These are phyloP conservation scores for Neodiprion lecontei DNA, from an alignment of 1,140 invertebrate genomes.

Conservation along the genomic window DNA sequence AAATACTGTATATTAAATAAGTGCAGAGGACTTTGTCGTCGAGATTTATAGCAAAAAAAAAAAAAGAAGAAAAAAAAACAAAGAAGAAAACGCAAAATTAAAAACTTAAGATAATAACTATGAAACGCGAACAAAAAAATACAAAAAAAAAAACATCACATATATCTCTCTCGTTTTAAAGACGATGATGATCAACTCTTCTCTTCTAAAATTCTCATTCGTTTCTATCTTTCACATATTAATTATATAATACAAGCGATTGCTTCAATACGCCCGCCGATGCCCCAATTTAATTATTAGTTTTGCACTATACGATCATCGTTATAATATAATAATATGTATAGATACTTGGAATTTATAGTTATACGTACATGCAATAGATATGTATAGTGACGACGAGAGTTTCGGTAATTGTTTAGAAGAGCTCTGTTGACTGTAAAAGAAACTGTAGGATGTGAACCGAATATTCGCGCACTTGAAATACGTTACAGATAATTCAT, in stretches of 20 bases:
- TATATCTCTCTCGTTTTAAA: constrained; percentile 7
- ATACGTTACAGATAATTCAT: too few relatives aligned
- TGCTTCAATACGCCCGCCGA: neutral
- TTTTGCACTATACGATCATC: too few relatives aligned
- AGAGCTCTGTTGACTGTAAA: too few relatives aligned
- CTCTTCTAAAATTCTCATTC: neutral
- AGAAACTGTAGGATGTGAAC: too few relatives aligned
- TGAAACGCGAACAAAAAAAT: neutral
- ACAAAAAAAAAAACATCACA: neutral
- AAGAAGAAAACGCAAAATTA: constrained; percentile 5
- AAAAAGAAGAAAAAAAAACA: constrained; percentile 17
- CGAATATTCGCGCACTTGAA: too few relatives aligned
- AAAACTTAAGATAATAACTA: constrained; percentile 10
- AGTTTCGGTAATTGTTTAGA: too few relatives aligned
- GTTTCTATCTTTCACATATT: constrained; percentile 8
- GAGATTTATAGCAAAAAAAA: neutral
- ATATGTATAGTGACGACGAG: too few relatives aligned
- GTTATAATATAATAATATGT: too few relatives aligned
- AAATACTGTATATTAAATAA: constrained; percentile 48
- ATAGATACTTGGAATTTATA: too few relatives aligned
- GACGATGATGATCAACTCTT: neutral
- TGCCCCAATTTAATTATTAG: too few relatives aligned
- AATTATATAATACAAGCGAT: neutral
- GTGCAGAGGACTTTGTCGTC: constrained; percentile 32
- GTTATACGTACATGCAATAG: too few relatives aligned